Evolutionary conservation across 2,888 invertebrate species (phyloP).

Genomic region (Drosophila maculinotata): DNA sequence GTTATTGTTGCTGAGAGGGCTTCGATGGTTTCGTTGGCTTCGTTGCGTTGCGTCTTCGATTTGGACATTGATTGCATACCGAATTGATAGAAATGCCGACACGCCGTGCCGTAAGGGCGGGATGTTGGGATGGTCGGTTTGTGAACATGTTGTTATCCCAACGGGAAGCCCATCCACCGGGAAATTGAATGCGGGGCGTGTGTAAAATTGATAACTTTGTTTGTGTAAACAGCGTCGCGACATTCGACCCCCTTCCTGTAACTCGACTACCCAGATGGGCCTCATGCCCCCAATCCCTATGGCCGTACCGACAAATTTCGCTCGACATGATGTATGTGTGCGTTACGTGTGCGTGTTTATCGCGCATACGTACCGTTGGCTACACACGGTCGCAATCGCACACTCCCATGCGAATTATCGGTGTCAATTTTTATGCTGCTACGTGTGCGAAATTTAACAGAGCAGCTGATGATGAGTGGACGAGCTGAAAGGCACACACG

Average conservation of each 20-base stretch:
- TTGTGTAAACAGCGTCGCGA: conserved; percentile 79
- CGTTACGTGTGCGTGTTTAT: conserved; percentile 70
- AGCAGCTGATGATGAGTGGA: conserved; percentile 73
- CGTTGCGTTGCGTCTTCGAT: conserved; percentile 68
- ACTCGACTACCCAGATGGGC: neutral
- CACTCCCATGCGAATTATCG: conserved; percentile 68
- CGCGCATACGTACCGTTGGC: conserved; percentile 68
- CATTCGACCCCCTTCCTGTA: conserved; percentile 42
- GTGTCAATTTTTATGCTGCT: conserved; percentile 81
- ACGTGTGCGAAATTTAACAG: conserved; percentile 80
- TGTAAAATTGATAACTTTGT: conserved; percentile 79
- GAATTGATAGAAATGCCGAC: conserved; percentile 75
- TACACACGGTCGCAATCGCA: conserved; percentile 1
- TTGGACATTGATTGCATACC: conserved; percentile 83
- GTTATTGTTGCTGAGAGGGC: conserved; percentile 59
- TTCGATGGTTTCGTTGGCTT: too few relatives aligned
- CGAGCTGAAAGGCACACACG: conserved; percentile 28
- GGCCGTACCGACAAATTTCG: conserved; percentile 60
- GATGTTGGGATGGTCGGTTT: conserved; percentile 23
- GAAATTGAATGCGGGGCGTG: conserved; percentile 69
- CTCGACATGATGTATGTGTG: conserved; percentile 69
- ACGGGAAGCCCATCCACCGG: conserved; percentile 56
- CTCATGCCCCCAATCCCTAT: neutral
- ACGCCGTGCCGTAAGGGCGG: conserved; percentile 8
- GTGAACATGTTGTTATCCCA: conserved; percentile 60